Conservation (phyloP, 2,797 vertebrate species). For the Gila robusta region DNA sequence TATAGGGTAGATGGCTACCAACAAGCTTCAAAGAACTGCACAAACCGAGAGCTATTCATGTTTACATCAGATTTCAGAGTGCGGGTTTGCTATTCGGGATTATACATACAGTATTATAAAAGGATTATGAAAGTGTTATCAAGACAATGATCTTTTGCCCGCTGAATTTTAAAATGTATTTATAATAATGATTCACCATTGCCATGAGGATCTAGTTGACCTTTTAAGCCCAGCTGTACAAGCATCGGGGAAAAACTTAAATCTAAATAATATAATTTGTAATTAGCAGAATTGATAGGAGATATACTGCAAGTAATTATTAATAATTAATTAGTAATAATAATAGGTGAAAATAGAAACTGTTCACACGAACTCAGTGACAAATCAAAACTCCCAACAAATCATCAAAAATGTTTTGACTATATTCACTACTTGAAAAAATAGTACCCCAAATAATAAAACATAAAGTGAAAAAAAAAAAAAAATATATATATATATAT, state of each 20-base stretch:
- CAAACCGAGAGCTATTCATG: neutral
- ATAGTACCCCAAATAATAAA: neutral
- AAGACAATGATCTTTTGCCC: no score
- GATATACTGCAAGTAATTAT: neutral
- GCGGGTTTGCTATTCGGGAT: neutral
- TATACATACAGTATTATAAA: neutral
- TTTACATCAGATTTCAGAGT: neutral
- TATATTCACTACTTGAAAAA: neutral
- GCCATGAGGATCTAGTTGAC: neutral
- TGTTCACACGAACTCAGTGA: no score
- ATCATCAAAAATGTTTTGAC: neutral
- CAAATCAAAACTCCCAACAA: no score
- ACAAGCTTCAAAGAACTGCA: no score
- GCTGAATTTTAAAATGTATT: no score
- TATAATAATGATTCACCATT: no score
- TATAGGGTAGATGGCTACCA: neutral
- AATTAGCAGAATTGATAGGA: neutral
- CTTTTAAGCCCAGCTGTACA: neutral
- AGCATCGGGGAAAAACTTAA: neutral
- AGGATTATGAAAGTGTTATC: neutral
- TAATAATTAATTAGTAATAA: neutral
- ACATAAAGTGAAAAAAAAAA: neutral
- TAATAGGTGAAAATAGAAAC: neutral
- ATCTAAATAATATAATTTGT: neutral
- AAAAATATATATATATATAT: neutral